Evolutionary conservation across 2,797 vertebrate species (phyloP).

Genomic region (Sebastes steindachneri): DNA sequence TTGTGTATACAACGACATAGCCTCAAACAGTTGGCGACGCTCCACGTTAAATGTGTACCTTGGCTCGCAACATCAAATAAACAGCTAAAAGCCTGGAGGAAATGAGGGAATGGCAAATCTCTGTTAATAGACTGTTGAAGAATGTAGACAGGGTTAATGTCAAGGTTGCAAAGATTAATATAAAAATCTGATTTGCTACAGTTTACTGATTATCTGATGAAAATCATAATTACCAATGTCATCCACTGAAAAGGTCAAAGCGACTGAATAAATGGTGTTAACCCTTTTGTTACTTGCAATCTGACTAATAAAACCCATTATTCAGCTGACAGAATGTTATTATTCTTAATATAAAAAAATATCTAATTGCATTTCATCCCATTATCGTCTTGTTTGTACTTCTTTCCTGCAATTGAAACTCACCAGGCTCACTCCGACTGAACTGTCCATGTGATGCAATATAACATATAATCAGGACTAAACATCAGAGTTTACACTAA

Average conservation of each 20-base stretch:
- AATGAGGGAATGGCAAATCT: slow-evolving; percentile 1
- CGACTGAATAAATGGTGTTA: background rate
- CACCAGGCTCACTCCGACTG: background rate
- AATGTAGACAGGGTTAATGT: slow-evolving; percentile 14
- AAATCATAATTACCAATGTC: slow-evolving; percentile 10
- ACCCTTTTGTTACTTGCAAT: background rate
- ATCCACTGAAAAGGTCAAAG: slow-evolving; percentile 11
- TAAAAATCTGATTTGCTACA: slow-evolving; percentile 24
- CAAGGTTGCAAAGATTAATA: slow-evolving; percentile 25
- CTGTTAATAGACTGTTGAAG: background rate
- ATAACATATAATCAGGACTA: slow-evolving; percentile 16
- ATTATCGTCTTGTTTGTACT: background rate
- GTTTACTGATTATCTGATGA: slow-evolving; percentile 28
- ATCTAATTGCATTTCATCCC: background rate
- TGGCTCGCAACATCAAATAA: slow-evolving; percentile 29
- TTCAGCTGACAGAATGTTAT: background rate
- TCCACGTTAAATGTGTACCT: slow-evolving; percentile 31
- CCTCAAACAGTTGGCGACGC: slow-evolving; percentile 27
- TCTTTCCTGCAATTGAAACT: slow-evolving; percentile 8
- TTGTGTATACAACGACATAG: background rate
- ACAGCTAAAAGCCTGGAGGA: slow-evolving; percentile 25
- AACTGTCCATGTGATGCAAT: background rate
- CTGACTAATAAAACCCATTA: background rate
- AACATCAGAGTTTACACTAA: slow-evolving; percentile 29
- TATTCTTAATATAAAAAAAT: background rate